Evolutionary conservation across 2,113 vertebrate genomes (phyloP).

Genomic region (Xiphophorus maculatus): DNA sequence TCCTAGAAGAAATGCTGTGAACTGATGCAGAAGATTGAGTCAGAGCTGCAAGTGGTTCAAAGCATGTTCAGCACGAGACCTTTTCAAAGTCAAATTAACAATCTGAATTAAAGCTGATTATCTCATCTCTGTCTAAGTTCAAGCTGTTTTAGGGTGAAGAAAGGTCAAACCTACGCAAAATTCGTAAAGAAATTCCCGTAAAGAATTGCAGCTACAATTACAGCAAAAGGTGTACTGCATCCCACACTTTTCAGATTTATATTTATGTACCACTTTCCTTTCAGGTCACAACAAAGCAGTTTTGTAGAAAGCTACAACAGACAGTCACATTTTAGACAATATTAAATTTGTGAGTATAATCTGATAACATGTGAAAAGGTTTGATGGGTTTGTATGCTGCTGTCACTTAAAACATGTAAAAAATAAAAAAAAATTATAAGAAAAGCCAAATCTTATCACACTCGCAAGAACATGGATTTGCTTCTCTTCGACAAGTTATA

Average conservation of each 20-base stretch:
- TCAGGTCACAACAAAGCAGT: neutral
- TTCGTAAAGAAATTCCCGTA: too few relatives aligned
- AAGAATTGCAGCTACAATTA: too few relatives aligned
- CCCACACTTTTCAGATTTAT: neutral
- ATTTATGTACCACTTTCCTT: neutral
- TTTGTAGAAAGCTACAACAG: neutral
- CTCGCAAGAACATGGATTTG: conserved; percentile 9
- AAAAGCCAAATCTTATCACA: conserved; percentile 36
- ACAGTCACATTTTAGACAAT: neutral
- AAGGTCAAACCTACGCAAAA: too few relatives aligned
- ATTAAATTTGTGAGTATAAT: neutral
- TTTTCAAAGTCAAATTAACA: too few relatives aligned
- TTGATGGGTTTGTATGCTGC: neutral
- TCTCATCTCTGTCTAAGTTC: too few relatives aligned
- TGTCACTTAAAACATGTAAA: neutral
- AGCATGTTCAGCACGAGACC: too few relatives aligned
- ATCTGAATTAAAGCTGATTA: too few relatives aligned
- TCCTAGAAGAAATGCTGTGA: too few relatives aligned
- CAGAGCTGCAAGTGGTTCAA: too few relatives aligned
- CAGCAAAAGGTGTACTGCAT: neutral
- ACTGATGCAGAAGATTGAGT: too few relatives aligned
- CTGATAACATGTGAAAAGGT: neutral
- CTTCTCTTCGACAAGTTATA: conserved; percentile 32
- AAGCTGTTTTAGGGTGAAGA: too few relatives aligned
- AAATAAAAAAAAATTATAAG: too few relatives aligned